These are phyloP conservation scores for Tipula confusa DNA, from an alignment of 2,888 invertebrate species.

Conservation along the genomic window DNA sequence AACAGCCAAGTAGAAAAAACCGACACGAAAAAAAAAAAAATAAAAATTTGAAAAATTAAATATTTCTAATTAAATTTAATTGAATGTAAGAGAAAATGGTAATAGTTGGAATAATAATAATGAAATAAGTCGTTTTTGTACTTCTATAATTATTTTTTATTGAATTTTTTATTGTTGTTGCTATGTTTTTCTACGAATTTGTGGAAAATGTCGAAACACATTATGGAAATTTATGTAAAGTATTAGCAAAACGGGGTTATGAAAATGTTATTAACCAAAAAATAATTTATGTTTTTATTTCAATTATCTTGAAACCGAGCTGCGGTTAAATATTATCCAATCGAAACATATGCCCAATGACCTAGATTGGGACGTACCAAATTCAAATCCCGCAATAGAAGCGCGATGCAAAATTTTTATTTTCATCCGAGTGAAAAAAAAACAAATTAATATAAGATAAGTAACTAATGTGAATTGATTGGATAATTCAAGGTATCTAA, in stretches of 20 bases:
- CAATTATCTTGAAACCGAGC: neutral
- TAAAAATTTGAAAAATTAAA: too few relatives aligned
- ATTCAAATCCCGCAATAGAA: too few relatives aligned
- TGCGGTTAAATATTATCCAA: too few relatives aligned
- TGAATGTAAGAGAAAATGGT: neutral
- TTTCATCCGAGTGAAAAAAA: too few relatives aligned
- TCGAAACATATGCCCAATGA: too few relatives aligned
- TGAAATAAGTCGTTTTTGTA: neutral
- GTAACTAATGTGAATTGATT: too few relatives aligned
- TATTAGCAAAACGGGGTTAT: neutral
- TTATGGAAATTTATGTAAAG: neutral
- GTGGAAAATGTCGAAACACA: neutral
- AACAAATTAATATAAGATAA: too few relatives aligned
- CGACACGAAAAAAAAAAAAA: neutral
- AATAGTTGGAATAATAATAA: neutral
- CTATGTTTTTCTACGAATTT: neutral
- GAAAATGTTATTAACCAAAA: neutral
- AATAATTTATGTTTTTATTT: neutral
- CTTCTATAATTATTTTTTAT: neutral
- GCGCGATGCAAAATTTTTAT: too few relatives aligned
- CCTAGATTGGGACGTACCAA: too few relatives aligned
- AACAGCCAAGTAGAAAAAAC: neutral
- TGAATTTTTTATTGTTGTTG: neutral
- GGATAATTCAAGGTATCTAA: too few relatives aligned
- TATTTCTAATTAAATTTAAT: constrained; percentile 15